Base-by-base conservation (phyloP, 2,797 vertebrate genomes). In the Hypotaenidia okinawae region DNA sequence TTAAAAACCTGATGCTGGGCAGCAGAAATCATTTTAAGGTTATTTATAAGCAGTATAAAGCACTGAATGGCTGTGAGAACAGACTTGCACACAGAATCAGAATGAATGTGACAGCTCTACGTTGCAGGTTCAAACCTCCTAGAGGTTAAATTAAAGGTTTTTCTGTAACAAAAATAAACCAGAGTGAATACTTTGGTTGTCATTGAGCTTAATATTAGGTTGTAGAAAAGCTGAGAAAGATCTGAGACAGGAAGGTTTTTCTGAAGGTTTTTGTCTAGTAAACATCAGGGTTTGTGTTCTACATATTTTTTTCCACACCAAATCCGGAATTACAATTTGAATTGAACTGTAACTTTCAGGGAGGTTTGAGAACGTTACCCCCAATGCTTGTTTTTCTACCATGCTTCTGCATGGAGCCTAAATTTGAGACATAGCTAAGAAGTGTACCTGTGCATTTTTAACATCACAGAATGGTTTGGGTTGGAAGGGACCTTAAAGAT, bases 91-190 rank as follows among this genome's bases (percentile, higher is more conserved):
- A 2, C 2, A 73, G 62, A 86, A 80, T 54, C 37, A 75, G 35
- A 86, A 13, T 13, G 37, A 84, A 90, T 52, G 24, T 67, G 70
- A 76, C 84, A 90, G 86, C 43, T 68, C 57, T 74, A 35, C 28
- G 58, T 22, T 14, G 3, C 19, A 79, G 88, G 66, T 58, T 79
- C 55, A 76, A n/a, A 59, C 51, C 57, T 82, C 63, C 77, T 54
- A 79, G 37, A 43, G 55, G 24, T 49, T 81, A 89, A 95, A 94
- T 67, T 45, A 80, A 80, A 84, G 49, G 25, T n/a, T 91, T 92
- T 85, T 52, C 72, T 89, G 8, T 13, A 55, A 52, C 39, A 82
- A 93, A 57, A 55, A 81, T 23, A 91, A 89, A 93, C 33, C 13
- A 37, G 49, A 87, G 30, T 43, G 55, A 95, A 84, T 43, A 66